Base-by-base conservation (phyloP, 2,113 vertebrate genomes). In the Hippotragus niger region DNA sequence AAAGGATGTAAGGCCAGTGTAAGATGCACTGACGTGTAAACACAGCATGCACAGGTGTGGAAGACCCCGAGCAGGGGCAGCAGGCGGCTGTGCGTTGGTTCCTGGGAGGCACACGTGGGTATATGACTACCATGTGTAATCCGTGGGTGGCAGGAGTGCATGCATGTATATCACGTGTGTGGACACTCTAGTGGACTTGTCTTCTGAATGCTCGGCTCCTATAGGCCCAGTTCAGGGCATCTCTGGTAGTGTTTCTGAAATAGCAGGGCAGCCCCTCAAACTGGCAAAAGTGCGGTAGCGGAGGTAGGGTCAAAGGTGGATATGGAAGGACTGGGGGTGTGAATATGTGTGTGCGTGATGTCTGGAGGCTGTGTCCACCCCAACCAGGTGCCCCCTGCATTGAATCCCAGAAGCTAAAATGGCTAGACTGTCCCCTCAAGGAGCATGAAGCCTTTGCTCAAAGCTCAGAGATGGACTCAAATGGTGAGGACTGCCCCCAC, bases 401-500 rank as follows among this genome's bases (percentile, higher is more conserved):
- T 53, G 43, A 76, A 52, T 74, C 74, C 31, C 47, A 76, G 84
- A 67, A 62, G 62, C 27, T 71, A 21, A 57, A 55, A 74, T 55
- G 62, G 60, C 50, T 57, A 64, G 11, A 57, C 7, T 84, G 10
- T 87, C 74, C 53, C 74, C 31, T 33, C 36, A 74, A 33, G 52
- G 36, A 62, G 2, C 23, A 60, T 27, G 3, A 74, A 52, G 21
- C 33, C 45, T 57, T 90, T 81, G 33, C 21, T 29, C 88, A 84
- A 88, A 96, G 74, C 53, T 82, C 91, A 97, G 40, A 78, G 64
- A 90, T 86, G n/a, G 45, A 57, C 40, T 17, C 17, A 25, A 50
- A 58, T 36, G 16, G 55, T 52, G 3, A 31, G 40, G 52, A 47
- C 29, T 33, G 7, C 50, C 23, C 21, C 47, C 47, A 62, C 11